phyloP scores from a whole-genome alignment of 1,140 invertebrate genomes.

The Papilio polytes region DNA sequence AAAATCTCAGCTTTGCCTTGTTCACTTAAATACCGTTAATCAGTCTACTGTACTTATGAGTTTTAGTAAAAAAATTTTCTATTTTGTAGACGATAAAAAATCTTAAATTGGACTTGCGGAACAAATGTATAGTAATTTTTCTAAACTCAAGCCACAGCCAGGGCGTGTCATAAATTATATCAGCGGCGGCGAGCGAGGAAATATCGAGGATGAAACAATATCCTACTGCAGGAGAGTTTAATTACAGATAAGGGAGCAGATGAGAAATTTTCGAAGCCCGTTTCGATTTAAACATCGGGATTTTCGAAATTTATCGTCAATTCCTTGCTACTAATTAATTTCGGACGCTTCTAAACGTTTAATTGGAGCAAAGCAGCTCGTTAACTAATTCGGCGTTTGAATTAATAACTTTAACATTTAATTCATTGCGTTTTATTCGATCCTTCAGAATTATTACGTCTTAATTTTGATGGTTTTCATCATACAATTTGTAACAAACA shows the following conservation, averaged over 20 bases:
- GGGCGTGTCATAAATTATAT: slow-evolving; percentile 32
- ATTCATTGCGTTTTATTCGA: slow-evolving; percentile 34
- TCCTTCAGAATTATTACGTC: background rate
- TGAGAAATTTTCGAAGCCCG: slow-evolving; percentile 50
- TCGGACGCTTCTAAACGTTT: slow-evolving; percentile 34
- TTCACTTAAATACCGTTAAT: background rate
- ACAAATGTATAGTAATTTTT: slow-evolving; percentile 35
- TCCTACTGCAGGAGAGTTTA: slow-evolving; percentile 51
- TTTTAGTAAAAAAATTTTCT: background rate
- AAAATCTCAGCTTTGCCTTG: too few species aligned
- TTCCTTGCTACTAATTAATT: slow-evolving; percentile 67
- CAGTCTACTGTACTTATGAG: background rate
- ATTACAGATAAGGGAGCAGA: slow-evolving; percentile 52
- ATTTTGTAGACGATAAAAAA: slow-evolving; percentile 4
- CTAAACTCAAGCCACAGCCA: slow-evolving; percentile 10
- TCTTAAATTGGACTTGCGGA: slow-evolving; percentile 1
- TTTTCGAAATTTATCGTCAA: slow-evolving; percentile 60
- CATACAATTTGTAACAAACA: background rate
- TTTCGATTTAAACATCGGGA: slow-evolving; percentile 57
- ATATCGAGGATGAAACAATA: slow-evolving; percentile 45
- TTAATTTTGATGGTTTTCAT: background rate
- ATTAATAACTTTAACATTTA: slow-evolving; percentile 40
- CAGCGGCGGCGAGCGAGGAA: slow-evolving; percentile 26
- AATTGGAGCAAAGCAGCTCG: slow-evolving; percentile 54
- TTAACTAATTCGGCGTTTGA: slow-evolving; percentile 48